Conservation (phyloP, 2,797 vertebrate genomes). For the Sternotherus odoratus region DNA sequence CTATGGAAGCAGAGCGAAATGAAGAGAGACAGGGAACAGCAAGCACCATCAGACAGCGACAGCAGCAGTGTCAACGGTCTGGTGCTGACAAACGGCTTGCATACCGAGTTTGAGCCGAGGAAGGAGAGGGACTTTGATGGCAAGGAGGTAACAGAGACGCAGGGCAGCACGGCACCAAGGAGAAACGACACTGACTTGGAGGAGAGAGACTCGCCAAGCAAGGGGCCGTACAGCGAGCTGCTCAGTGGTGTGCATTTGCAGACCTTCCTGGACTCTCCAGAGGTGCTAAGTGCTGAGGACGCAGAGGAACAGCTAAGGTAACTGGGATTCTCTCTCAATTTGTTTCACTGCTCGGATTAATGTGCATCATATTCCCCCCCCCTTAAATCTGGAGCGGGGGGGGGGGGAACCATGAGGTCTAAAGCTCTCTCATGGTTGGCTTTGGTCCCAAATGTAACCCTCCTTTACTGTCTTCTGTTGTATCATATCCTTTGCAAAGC, state of each 20-base stretch:
- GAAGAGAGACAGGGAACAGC: background rate
- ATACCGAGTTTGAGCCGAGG: background rate
- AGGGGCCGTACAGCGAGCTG: background rate
- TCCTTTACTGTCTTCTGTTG: background rate
- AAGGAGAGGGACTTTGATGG: background rate
- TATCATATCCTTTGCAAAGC: background rate
- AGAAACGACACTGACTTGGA: background rate
- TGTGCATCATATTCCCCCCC: background rate
- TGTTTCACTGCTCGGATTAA: accelerated
- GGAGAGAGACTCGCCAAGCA: background rate
- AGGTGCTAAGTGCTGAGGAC: slow-evolving; percentile 8
- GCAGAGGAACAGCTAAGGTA: slow-evolving; percentile 61
- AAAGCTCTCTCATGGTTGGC: slow-evolving; percentile 35
- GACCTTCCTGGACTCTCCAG: slow-evolving; percentile 11
- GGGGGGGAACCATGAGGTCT: background rate
- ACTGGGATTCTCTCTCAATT: accelerated
- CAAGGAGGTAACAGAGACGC: background rate
- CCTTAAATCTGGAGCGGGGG: background rate
- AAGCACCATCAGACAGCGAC: accelerated
- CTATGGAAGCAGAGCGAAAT: background rate
- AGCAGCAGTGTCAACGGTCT: background rate
- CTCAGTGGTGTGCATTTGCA: slow-evolving; percentile 1
- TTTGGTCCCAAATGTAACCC: background rate
- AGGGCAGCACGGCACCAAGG: background rate
- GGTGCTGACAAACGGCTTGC: background rate